Conservation (phyloP, 2,888 invertebrate species). For the Acrobasis suavella region DNA sequence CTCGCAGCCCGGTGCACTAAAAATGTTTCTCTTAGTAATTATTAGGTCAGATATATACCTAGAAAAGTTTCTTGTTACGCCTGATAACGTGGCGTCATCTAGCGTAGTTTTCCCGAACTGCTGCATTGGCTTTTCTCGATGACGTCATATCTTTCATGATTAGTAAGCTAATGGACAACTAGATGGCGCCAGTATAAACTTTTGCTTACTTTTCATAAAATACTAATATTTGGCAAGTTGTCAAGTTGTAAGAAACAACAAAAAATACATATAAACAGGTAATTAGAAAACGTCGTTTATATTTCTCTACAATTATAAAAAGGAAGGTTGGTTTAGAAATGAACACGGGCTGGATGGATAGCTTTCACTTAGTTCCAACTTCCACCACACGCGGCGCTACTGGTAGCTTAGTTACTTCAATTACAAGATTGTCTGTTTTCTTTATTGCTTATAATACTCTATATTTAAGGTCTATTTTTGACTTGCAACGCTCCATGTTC, state of each 20-base stretch:
- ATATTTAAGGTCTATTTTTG: neutral
- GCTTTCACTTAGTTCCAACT: constrained; percentile 42
- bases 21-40: too few species aligned
- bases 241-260: neutral
- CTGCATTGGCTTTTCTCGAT: neutral
- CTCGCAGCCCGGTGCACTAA: too few species aligned
- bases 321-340: neutral
- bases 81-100: neutral
- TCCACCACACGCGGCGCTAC: constrained; percentile 47
- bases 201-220: neutral
- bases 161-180: neutral
- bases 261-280: neutral
- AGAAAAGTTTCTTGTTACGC: neutral
- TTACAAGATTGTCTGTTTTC: constrained; percentile 1
- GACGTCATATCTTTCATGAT: constrained; percentile 6
- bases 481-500: neutral
- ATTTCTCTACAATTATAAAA: neutral
- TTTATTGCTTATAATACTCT: neutral
- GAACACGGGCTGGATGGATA: constrained; percentile 21
- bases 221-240: neutral
- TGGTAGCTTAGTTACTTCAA: constrained; percentile 24
- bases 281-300: neutral
- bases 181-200: constrained; percentile 5
- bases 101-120: neutral
- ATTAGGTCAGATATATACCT: neutral